phyloP scores from a whole-genome alignment of 2,113 vertebrate species.

The Nannobrachium achirus region DNA sequence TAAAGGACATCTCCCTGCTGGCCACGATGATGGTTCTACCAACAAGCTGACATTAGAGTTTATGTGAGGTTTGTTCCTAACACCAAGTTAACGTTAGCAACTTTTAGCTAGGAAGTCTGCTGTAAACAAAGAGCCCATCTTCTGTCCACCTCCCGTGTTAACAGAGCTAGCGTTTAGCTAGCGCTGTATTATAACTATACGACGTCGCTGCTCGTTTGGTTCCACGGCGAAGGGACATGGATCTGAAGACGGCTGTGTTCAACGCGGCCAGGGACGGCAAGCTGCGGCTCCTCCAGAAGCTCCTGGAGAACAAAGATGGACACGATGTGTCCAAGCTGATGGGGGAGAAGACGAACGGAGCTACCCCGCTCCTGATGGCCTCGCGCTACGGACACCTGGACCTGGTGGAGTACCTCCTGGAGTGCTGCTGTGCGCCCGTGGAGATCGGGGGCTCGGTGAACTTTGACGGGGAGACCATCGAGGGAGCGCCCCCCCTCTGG shows the following conservation, averaged over 20 bases:
- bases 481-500: constrained; percentile 95
- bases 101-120: constrained; percentile 31
- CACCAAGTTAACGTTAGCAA: not conserved
- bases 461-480: constrained; percentile 97
- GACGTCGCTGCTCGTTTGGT: not conserved
- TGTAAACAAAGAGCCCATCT: constrained; percentile 69
- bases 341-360: constrained; percentile 94
- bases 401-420: constrained; percentile 94
- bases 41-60: not conserved
- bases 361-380: constrained; percentile 95
- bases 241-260: constrained; percentile 98
- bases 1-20: too few species aligned
- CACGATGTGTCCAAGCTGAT: constrained; percentile 89
- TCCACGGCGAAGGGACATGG: constrained; percentile 78
- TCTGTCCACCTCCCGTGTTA: not conserved
- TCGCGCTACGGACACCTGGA: constrained; percentile 96
- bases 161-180: too few species aligned
- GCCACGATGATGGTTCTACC: not conserved
- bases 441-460: constrained; percentile 95
- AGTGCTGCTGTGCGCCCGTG: constrained; percentile 91
- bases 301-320: constrained; percentile 92
- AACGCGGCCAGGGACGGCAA: constrained; percentile 98
- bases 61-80: not conserved
- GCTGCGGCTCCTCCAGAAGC: constrained; percentile 92
- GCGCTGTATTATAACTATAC: not conserved